phyloP scores from a whole-genome alignment of 2,888 invertebrate species.

The Leptodirus hochenwartii region DNA sequence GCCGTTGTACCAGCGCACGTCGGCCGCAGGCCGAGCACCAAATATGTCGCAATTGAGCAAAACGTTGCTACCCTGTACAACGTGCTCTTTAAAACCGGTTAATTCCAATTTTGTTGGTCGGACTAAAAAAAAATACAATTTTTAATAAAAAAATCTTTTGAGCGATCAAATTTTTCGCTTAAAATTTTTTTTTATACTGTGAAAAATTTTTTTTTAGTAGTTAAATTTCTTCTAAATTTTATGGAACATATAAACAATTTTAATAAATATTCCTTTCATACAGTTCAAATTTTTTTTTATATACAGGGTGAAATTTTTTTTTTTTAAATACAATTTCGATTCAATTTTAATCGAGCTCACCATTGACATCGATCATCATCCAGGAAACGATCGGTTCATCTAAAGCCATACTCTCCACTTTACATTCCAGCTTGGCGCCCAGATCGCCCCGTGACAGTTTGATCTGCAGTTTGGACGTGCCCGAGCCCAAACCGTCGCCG shows the following conservation, averaged over 20 bases:
- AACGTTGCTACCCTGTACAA: slow-evolving; percentile 62
- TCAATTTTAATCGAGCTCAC: slow-evolving; percentile 37
- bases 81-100: slow-evolving; percentile 58
- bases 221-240: too few relatives aligned
- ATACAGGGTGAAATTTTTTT: too few relatives aligned
- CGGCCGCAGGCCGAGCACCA: slow-evolving; percentile 69
- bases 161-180: too few relatives aligned
- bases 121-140: slow-evolving; percentile 46
- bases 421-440: slow-evolving; percentile 50
- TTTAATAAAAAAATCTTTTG: too few relatives aligned
- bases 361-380: slow-evolving; percentile 52
- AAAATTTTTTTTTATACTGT: too few relatives aligned
- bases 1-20: slow-evolving; percentile 72
- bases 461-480: slow-evolving; percentile 41
- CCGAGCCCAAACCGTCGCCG: slow-evolving; percentile 40
- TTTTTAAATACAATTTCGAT: too few relatives aligned
- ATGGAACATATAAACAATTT: too few relatives aligned
- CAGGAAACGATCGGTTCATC: slow-evolving; percentile 37
- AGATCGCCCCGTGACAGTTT: slow-evolving; percentile 54
- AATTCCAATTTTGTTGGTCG: slow-evolving; percentile 62
- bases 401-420: slow-evolving; percentile 50
- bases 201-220: too few relatives aligned
- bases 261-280: too few relatives aligned
- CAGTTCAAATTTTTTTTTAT: too few relatives aligned
- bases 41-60: slow-evolving; percentile 58